Evolutionary conservation across 2,888 invertebrate species (phyloP), one percentile per base, ranked within the genome.

Genomic region (Amphipyra tragopoginis): DNA sequence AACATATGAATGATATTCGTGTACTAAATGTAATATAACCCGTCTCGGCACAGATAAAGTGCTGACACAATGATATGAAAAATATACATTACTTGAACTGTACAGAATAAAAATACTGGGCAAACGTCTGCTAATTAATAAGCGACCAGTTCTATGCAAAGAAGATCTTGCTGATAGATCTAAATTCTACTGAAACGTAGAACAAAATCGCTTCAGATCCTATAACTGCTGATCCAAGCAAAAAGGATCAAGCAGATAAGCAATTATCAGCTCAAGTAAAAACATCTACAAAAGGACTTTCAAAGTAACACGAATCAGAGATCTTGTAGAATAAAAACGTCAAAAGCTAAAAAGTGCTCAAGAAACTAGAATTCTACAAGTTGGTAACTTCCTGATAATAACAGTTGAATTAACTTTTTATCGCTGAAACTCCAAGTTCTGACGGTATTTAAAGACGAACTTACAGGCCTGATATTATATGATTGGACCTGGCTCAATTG

Each of bases 351-450:
- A 52, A 67, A 39, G 36, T 59, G 3, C 38, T 34, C 36, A 59
- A 54, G 57, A 14, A 75, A 65, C 76, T 66, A 69, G 54, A 7
- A 67, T 61, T 59, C 63, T 14, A 71, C 66, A 79, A 80, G 76
- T 79, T 75, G 61, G n/a, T 49, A 78, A 75, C 44, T 67, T 71
- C 36, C 15, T 48, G 60, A 74, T 72, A 78, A 75, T 79, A 78
- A 69, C 64, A 54, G 62, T 62, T 40, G 65, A 67, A 76, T 65
- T 65, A 76, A 79, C 65, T 79, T 81, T 81, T 81, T 82, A 81
- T 82, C 81, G 70, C 44, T 44, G 48, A 38, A 72, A 77, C 69
- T 68, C 29, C 36, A 67, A 79, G 74, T 80, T 80, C 65, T 50
- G 65, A 52, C 53, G 55, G 72, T 75, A 72, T 81, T 75, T 75